Conservation (phyloP, 30 jellyfish, hydroid and myxozoan genomes). For the Cassiopea andromeda region DNA sequence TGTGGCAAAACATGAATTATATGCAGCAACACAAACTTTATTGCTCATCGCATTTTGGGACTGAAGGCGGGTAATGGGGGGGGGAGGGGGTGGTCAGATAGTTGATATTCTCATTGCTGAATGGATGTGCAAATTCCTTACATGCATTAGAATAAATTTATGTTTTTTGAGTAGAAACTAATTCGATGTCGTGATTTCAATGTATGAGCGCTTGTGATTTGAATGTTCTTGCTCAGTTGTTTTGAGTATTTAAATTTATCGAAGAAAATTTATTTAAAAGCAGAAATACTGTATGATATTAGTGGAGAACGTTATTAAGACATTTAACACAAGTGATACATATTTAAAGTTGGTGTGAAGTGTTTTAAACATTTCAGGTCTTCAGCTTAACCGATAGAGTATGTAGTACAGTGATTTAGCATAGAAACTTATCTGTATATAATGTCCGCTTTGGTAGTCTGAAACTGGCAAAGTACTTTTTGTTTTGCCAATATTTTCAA, state of each 20-base stretch:
- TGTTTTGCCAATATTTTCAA: not conserved
- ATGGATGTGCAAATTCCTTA: too few relatives aligned
- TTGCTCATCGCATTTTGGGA: too few relatives aligned
- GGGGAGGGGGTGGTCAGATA: too few relatives aligned
- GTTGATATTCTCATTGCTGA: too few relatives aligned
- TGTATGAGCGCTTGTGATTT: not conserved
- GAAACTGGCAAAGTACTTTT: not conserved
- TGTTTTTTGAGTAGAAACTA: not conserved
- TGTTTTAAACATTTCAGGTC: conserved; percentile 7
- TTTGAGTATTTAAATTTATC: not conserved
- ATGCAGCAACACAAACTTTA: too few relatives aligned
- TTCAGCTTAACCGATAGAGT: not conserved
- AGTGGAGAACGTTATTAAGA: conserved; percentile 1
- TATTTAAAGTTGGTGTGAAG: conserved; percentile 17
- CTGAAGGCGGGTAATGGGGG: too few relatives aligned
- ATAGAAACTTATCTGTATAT: not conserved
- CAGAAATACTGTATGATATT: conserved; percentile 11
- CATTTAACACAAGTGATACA: conserved; percentile 15
- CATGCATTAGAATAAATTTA: not conserved
- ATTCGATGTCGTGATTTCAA: not conserved
- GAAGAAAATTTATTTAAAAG: not conserved
- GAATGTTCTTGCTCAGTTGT: not conserved
- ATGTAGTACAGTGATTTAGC: not conserved
- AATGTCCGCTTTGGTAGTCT: not conserved
- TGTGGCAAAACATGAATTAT: too few relatives aligned